Conservation (phyloP, 2,797 vertebrate species). For the Mallotus villosus region DNA sequence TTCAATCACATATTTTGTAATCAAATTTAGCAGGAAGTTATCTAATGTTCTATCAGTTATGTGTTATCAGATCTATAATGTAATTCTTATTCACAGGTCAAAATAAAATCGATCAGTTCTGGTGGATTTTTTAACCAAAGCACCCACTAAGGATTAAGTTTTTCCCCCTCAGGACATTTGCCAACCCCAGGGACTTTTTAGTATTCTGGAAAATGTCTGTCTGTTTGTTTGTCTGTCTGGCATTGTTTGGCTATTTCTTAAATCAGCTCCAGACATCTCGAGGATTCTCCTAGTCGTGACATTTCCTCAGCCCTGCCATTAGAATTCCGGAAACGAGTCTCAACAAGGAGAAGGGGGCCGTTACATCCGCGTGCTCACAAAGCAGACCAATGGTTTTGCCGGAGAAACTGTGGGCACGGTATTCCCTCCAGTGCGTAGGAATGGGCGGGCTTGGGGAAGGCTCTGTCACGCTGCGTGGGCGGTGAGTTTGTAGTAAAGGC, state of each 20-base stretch:
- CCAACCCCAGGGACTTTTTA: no score
- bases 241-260: neutral
- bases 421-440: conserved; percentile 67
- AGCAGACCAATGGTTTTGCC: conserved; percentile 55
- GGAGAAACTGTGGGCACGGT: conserved; percentile 57
- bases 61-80: neutral
- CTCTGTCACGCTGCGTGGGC: conserved; percentile 74
- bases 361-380: conserved; percentile 67
- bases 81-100: no score
- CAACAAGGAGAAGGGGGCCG: conserved; percentile 71
- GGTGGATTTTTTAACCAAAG: no score
- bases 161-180: no score
- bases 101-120: no score
- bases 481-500: conserved; percentile 55
- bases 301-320: conserved; percentile 51
- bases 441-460: conserved; percentile 72
- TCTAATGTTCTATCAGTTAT: neutral
- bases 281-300: conserved; percentile 59
- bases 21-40: neutral
- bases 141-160: no score
- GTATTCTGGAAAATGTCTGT: neutral
- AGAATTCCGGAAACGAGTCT: conserved; percentile 78
- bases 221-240: conserved; percentile 32
- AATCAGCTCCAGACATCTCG: neutral
- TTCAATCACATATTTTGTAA: no score